These are phyloP conservation scores for Lithodes maja DNA, from an alignment of 2,888 invertebrate species.

Conservation along the genomic window DNA sequence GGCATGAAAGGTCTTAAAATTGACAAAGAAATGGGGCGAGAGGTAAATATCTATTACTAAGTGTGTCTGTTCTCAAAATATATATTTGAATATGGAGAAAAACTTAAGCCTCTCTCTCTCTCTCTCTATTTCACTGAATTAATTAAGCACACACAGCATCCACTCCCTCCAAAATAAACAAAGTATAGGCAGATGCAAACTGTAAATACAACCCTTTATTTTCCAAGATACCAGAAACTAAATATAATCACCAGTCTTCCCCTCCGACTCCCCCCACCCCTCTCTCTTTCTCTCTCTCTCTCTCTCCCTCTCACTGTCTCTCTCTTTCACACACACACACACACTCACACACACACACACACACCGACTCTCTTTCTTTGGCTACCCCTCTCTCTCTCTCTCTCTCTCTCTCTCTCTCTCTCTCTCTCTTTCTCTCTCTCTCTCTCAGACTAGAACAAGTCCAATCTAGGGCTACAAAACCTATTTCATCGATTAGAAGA, in stretches of 20 bases:
- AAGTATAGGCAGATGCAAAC: not conserved
- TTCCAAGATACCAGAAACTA: too few species aligned
- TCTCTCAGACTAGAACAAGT: too few species aligned
- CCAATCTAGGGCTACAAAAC: too few species aligned
- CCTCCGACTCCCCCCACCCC: not conserved
- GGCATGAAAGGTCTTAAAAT: too few species aligned
- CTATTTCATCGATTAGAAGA: too few species aligned
- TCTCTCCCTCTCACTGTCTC: not conserved
- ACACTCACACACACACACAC: constrained; percentile 17
- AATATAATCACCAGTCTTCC: not conserved
- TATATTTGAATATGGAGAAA: too few species aligned
- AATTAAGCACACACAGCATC: too few species aligned
- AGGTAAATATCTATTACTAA: too few species aligned
- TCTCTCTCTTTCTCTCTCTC: constrained; percentile 25
- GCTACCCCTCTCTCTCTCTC: not conserved
- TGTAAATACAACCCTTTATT: not conserved
- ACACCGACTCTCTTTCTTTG: not conserved
- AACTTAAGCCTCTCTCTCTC: not conserved
- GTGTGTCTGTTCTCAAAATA: too few species aligned
- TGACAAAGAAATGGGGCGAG: too few species aligned
- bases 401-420: not conserved
- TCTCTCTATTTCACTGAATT: not conserved
- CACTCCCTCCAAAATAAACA: not conserved
- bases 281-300: not conserved
- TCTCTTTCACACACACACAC: not conserved